Percentiles rank a stretch among this genome's conserved stretches.
Evolutionary conservation across 2,888 invertebrate genomes (phyloP).

Genomic region (Erannis defoliaria): DNA sequence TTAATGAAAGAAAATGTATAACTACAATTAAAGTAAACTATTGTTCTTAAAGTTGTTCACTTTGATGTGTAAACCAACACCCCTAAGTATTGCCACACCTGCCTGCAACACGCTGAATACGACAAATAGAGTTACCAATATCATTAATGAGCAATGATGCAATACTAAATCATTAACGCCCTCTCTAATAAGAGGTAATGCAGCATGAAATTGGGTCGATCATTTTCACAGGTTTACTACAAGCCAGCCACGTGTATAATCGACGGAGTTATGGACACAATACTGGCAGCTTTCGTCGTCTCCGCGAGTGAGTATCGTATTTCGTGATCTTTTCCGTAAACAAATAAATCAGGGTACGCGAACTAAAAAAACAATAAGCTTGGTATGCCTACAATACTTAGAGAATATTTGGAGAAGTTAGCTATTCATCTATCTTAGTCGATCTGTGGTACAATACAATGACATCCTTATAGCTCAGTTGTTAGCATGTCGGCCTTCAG

Average conservation of each 20-base stretch:
- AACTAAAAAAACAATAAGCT: neutral
- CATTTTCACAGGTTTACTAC: constrained; percentile 75
- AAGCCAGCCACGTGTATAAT: constrained; percentile 84
- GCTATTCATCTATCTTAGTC: too few species aligned
- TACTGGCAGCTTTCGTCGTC: constrained; percentile 78
- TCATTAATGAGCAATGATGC: neutral
- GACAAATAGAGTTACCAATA: neutral
- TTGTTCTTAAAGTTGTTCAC: too few species aligned
- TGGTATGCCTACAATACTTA: too few species aligned
- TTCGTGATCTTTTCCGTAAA: constrained; percentile 3
- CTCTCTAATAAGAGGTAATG: constrained; percentile 47
- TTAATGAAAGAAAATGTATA: too few species aligned
- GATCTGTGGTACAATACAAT: too few species aligned
- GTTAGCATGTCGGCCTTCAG: too few species aligned
- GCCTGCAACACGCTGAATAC: too few species aligned
- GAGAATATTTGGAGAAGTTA: too few species aligned
- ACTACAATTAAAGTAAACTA: too few species aligned
- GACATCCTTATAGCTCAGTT: too few species aligned
- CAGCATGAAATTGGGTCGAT: constrained; percentile 47
- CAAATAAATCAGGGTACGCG: constrained; percentile 1
- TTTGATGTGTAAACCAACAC: too few species aligned
- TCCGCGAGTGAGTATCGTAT: constrained; percentile 71
- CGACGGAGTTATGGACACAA: constrained; percentile 82
- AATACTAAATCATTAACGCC: constrained; percentile 41
- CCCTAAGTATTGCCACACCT: too few species aligned